A percentile compares a stretch with the other conserved stretches of the same genome.
Evolutionary conservation across 2,797 vertebrate genomes (phyloP).

Genomic region (Lagocephalus sceleratus): DNA sequence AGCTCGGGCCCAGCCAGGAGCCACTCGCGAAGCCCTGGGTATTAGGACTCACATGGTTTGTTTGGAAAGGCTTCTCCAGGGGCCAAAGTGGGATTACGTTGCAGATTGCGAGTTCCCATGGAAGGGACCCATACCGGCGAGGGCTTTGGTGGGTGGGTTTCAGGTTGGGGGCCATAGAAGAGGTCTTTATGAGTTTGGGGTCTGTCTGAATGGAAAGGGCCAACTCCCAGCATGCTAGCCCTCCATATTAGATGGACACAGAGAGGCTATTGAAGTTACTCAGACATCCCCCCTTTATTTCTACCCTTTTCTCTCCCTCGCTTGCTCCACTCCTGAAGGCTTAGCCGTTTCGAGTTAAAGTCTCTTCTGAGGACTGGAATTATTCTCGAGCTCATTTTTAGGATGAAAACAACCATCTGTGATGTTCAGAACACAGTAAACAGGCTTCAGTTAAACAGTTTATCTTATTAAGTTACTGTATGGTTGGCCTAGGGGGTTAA

Average conservation of each 20-base stretch:
- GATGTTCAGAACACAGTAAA: slow-evolving; percentile 11
- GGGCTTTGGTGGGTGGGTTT: slow-evolving; percentile 72
- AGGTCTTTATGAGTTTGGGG: slow-evolving; percentile 76
- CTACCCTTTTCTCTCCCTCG: slow-evolving; percentile 53
- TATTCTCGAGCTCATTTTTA: slow-evolving; percentile 43
- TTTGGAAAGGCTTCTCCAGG: slow-evolving; percentile 78
- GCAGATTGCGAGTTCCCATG: slow-evolving; percentile 79
- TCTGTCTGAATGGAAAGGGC: slow-evolving; percentile 75
- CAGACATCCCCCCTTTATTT: slow-evolving; percentile 68
- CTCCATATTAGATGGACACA: slow-evolving; percentile 76
- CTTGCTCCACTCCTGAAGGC: slow-evolving; percentile 46
- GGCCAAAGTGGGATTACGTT: slow-evolving; percentile 78
- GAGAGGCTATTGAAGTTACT: slow-evolving; percentile 76
- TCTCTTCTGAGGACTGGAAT: slow-evolving; percentile 40
- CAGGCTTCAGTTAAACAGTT: too few relatives aligned
- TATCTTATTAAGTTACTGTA: too few relatives aligned
- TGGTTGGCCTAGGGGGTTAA: too few relatives aligned
- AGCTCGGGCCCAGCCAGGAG: slow-evolving; percentile 68
- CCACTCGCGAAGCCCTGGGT: slow-evolving; percentile 72
- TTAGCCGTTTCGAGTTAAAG: slow-evolving; percentile 54
- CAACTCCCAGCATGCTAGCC: slow-evolving; percentile 77
- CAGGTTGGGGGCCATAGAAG: slow-evolving; percentile 73
- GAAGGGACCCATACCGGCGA: slow-evolving; percentile 63
- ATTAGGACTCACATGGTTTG: slow-evolving; percentile 74
- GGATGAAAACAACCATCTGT: slow-evolving; percentile 45